Base-by-base conservation (phyloP, 1,140 invertebrate genomes). In the Elysia chlorotica region DNA sequence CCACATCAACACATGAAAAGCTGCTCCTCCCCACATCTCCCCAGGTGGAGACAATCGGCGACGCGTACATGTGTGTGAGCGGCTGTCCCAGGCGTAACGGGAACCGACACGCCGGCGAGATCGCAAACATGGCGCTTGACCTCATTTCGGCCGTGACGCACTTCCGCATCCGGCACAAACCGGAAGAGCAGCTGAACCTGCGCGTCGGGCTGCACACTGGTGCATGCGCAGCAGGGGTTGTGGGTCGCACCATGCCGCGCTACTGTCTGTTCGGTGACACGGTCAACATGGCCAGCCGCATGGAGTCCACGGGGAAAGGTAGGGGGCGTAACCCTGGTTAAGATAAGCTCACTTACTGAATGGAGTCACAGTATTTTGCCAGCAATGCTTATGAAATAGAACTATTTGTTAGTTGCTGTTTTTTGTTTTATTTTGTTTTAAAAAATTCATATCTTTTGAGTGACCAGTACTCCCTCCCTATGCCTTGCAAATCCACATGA, bases 1-100 rank as follows among this genome's bases (percentile, higher is more conserved):
- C n/a, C n/a, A n/a, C n/a, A n/a, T n/a, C n/a, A n/a, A n/a, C n/a
- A n/a, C n/a, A n/a, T n/a, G n/a, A n/a, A n/a, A n/a, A n/a, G n/a
- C n/a, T n/a, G n/a, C n/a, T n/a, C n/a, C n/a, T n/a, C n/a, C n/a
- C n/a, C n/a, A n/a, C n/a, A n/a, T n/a, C n/a, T n/a, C n/a, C n/a
- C 23, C 77, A 96, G 94, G 94, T 96, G 41, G 96, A 98, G 88
- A 97, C 96, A 6, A 97, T 98, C 76, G 96, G 96, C 0, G 96
- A 98, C 85, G 96, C 96, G 2, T 98, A 98, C 86, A 97, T 99
- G 90, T 90, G 91, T 3, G 90, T 90, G 6, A 90, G 88, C 5
- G 91, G 91, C 48, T 80, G 92, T 10, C 91, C 91, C 0, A 76
- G 86, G 14, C 75, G 86, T 36, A 90, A 90, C 76, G 89, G 90